These are phyloP conservation scores for Phengaris arion DNA, from an alignment of 2,888 invertebrate species.

Conservation along the genomic window DNA sequence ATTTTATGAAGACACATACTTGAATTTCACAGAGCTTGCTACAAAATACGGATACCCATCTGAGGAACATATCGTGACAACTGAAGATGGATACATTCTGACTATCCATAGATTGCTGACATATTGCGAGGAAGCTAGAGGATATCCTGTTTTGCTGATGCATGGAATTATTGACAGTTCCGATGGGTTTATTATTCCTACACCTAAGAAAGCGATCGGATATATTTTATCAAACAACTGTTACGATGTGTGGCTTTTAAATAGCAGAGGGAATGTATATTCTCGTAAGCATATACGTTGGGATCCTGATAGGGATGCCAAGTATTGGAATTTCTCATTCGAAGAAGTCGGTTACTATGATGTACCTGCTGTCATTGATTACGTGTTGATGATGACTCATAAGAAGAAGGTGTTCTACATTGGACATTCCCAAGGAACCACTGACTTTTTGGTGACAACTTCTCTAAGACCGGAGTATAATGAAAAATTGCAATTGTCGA, in stretches of 20 bases:
- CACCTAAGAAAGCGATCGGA: constrained; percentile 54
- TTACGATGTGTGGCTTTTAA: constrained; percentile 66
- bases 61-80: constrained; percentile 46
- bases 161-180: constrained; percentile 52
- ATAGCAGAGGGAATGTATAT: constrained; percentile 80
- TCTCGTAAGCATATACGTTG: constrained; percentile 70
- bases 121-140: constrained; percentile 45
- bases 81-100: constrained; percentile 49
- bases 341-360: constrained; percentile 85
- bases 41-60: constrained; percentile 43
- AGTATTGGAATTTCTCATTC: constrained; percentile 79
- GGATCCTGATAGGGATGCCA: constrained; percentile 52
- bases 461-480: constrained; percentile 76
- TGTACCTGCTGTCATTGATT: constrained; percentile 80
- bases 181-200: constrained; percentile 50
- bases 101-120: constrained; percentile 44
- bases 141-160: constrained; percentile 46
- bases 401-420: constrained; percentile 78
- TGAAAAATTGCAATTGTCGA: constrained; percentile 70
- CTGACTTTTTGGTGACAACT: constrained; percentile 75
- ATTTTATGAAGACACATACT: constrained; percentile 59
- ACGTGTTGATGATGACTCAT: constrained; percentile 57
- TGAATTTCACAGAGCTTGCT: constrained; percentile 46
- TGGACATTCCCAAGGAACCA: constrained; percentile 84
- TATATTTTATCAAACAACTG: constrained; percentile 65